These are phyloP conservation scores for Eptatretus burgeri DNA, from an alignment of 2,113 vertebrate genomes.

Conservation along the genomic window DNA sequence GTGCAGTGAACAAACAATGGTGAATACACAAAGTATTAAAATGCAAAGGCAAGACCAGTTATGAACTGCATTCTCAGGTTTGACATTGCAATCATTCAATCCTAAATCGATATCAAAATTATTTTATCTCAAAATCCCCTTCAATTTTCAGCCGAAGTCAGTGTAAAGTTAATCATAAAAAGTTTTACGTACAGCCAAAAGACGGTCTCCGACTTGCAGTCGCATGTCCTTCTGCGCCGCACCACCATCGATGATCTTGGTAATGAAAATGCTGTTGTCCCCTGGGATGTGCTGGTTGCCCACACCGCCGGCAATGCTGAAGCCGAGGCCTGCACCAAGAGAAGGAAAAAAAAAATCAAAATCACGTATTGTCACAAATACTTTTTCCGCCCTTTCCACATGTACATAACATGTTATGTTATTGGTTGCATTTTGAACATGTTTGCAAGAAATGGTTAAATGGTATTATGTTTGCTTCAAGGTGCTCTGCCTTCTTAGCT, in stretches of 20 bases:
- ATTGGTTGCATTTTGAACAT: too few species aligned
- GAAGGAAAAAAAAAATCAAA: background rate
- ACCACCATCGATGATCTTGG: slow-evolving; percentile 81
- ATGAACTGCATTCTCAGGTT: too few species aligned
- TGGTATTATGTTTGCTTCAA: too few species aligned
- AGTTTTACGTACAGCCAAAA: slow-evolving; percentile 45
- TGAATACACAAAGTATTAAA: background rate
- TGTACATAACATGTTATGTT: too few species aligned
- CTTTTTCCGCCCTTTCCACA: too few species aligned
- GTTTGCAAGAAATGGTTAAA: too few species aligned
- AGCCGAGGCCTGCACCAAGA: slow-evolving; percentile 39
- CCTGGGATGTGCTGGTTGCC: slow-evolving; percentile 90
- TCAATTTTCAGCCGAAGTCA: background rate
- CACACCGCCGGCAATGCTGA: slow-evolving; percentile 82
- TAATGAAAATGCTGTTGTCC: slow-evolving; percentile 96
- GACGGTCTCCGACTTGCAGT: slow-evolving; percentile 63
- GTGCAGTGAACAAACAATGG: too few species aligned
- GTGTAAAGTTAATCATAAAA: background rate
- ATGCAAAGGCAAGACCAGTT: background rate
- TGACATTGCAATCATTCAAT: too few species aligned
- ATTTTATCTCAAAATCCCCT: background rate
- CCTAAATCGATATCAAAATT: too few species aligned
- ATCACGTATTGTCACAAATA: too few species aligned
- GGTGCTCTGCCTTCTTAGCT: too few species aligned
- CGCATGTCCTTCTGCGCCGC: slow-evolving; percentile 62